Evolutionary conservation across 2,797 vertebrate species (phyloP).

Genomic region (Falco cherrug): DNA sequence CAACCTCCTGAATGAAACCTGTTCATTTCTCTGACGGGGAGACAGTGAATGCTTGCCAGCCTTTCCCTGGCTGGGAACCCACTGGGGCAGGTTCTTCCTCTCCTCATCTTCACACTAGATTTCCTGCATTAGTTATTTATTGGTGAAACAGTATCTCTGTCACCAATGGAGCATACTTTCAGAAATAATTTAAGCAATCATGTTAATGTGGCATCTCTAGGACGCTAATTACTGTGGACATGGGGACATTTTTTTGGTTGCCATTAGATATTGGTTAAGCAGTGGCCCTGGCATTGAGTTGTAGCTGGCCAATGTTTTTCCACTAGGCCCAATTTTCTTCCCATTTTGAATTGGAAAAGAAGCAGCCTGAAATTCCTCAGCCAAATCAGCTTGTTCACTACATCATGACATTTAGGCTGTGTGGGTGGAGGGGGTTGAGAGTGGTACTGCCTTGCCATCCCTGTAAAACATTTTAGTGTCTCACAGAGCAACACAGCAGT

Average conservation of each 20-base stretch:
- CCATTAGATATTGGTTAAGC: background rate
- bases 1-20: constrained; percentile 33
- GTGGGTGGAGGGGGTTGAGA: constrained; percentile 3
- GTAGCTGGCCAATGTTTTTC: constrained; percentile 12
- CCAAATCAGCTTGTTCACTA: constrained; percentile 32
- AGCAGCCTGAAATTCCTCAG: constrained; percentile 33
- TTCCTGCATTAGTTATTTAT: background rate
- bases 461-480: constrained; percentile 35
- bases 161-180: background rate
- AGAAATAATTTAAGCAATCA: background rate
- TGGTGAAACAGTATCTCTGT: background rate
- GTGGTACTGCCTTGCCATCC: background rate
- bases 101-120: background rate
- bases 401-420: constrained; percentile 38
- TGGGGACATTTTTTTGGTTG: background rate
- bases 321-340: constrained; percentile 21
- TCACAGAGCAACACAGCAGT: constrained; percentile 16
- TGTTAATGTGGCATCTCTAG: background rate
- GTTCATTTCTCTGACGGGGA: background rate
- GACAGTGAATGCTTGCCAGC: background rate
- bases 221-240: background rate
- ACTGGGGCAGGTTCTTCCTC: background rate
- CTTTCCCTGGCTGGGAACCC: background rate
- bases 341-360: constrained; percentile 42
- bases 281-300: background rate